phyloP scores from a whole-genome alignment of 2,113 vertebrate genomes.

The Takifugu flavidus region DNA sequence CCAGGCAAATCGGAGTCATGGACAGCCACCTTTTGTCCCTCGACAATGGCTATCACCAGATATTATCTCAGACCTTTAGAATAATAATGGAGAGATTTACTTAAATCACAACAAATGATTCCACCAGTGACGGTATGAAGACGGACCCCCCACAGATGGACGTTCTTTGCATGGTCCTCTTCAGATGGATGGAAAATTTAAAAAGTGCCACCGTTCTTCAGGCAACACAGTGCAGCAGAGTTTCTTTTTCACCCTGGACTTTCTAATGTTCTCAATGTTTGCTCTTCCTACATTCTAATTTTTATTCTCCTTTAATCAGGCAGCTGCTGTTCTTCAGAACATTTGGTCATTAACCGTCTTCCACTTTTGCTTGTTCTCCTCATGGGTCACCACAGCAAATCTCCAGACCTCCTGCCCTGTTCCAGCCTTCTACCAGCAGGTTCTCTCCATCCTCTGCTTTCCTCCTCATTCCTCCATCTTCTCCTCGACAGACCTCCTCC shows the following conservation, averaged over 20 bases:
- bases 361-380: too few relatives aligned
- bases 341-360: too few relatives aligned
- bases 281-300: neutral
- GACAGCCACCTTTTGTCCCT: conserved; percentile 7
- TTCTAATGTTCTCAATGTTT: neutral
- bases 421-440: too few relatives aligned
- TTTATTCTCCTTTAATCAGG: neutral
- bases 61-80: conserved; percentile 18
- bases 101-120: conserved; percentile 18
- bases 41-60: conserved; percentile 5
- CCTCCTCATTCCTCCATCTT: too few relatives aligned
- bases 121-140: too few relatives aligned
- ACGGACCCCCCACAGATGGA: too few relatives aligned
- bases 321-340: too few relatives aligned
- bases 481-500: too few relatives aligned
- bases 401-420: too few relatives aligned
- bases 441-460: too few relatives aligned
- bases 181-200: neutral
- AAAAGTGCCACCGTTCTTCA: neutral
- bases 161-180: too few relatives aligned
- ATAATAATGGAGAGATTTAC: conserved; percentile 14
- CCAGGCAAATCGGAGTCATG: neutral
- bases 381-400: too few relatives aligned
- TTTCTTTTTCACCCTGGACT: neutral
- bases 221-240: neutral